Conservation (phyloP, 1,140 invertebrate genomes). For the Cylas formicarius region DNA sequence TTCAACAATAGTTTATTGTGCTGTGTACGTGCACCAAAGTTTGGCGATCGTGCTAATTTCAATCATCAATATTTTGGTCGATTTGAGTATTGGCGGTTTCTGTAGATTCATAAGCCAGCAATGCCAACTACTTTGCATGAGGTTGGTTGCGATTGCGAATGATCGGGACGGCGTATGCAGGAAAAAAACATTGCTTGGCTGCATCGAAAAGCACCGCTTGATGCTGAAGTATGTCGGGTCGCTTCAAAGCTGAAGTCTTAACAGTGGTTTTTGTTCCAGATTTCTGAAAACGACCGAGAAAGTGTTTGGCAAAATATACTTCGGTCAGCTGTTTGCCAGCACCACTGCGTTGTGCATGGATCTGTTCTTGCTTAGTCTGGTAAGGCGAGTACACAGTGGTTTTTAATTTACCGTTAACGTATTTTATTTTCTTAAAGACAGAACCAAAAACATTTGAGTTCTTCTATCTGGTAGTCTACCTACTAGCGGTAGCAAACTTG, state of each 20-base stretch:
- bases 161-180: neutral
- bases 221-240: neutral
- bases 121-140: conserved; percentile 1
- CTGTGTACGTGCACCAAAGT: conserved; percentile 6
- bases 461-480: conserved; percentile 1
- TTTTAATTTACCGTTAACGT: neutral
- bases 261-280: conserved; percentile 1
- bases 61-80: conserved; percentile 3
- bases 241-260: neutral
- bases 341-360: conserved; percentile 10
- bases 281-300: conserved; percentile 6
- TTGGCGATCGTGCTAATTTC: neutral
- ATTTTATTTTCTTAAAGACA: neutral
- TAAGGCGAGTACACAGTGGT: conserved; percentile 3
- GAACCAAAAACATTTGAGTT: conserved; percentile 7
- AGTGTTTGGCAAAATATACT: conserved; percentile 12
- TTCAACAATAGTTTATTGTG: neutral
- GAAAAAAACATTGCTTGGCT: no score
- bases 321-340: conserved; percentile 11
- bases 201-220: neutral
- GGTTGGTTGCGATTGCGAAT: neutral
- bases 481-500: neutral
- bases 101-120: neutral
- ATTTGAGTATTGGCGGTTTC: conserved; percentile 1
- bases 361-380: conserved; percentile 13